Base-by-base conservation (phyloP, 2,888 invertebrate genomes). In the Tetrapedia diversipes region DNA sequence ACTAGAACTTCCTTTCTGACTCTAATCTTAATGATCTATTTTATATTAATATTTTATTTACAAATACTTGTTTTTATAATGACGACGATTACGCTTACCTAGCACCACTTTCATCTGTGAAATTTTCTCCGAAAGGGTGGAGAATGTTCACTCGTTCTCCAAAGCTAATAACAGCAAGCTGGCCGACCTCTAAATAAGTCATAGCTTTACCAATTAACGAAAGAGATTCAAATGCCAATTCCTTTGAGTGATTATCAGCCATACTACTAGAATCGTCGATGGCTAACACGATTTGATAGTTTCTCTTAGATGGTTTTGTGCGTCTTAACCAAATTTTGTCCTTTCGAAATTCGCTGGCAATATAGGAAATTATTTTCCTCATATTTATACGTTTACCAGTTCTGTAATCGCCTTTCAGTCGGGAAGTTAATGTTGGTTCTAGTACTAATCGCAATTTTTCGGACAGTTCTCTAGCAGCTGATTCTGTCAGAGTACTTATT, bases 291-390 rank as follows among this genome's bases (percentile, higher is more conserved):
- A 99, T 97, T 92, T 98, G 98, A 92, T 99, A 99, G 86, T 99
- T 97, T 57, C 99, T 94, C 89, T 98, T 97, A 0, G 97, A 98
- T 0, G 98, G 98, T 91, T 98, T 98, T 0, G 98, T 99, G 66
- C 99, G 93, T 16, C 99, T 94, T 87, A 99, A 90, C 99, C 99
- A 99, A 88, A 99, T 99, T 92, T 99, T 98, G 91, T 99, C 99
- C 91, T 99, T 99, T 53, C 99, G 95, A 93, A 99, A 99, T 92
- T 99, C 97, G 77, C 99, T 99, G 22, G 99, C 99, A 83, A 99
- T 98, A 93, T 99, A 99, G 0, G 99, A 98, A 89, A 99, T 98
- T 66, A 99, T 97, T 90, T 97, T 97, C 54, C 99, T 95, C 99
- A 99, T 99, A 92, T 99, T 99, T 63, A 99, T 96, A 8, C 99